Conservation (phyloP, 2,113 vertebrate genomes). For the Callospermophilus lateralis region DNA sequence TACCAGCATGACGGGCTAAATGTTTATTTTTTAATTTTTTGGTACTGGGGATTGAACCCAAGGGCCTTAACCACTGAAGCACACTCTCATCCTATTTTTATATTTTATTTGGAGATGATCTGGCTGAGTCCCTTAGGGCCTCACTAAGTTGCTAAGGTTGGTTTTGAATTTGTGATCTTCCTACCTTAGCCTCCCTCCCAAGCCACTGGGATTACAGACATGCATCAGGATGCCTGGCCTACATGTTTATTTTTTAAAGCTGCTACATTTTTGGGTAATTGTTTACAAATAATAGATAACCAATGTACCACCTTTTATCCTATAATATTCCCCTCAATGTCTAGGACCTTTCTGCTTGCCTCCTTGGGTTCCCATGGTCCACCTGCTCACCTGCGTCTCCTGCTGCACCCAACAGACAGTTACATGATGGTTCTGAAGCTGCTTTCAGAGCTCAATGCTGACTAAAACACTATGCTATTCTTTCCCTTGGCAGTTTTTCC, state of each 20-base stretch:
- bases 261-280: neutral
- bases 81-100: no score
- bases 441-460: conserved; percentile 44
- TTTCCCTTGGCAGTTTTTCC: conserved; percentile 43
- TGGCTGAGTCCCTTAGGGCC: no score
- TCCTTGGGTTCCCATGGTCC: neutral
- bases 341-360: neutral
- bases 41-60: no score
- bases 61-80: no score
- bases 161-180: no score
- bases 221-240: neutral
- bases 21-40: no score
- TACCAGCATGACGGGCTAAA: no score
- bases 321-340: neutral
- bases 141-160: no score
- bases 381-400: neutral
- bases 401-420: neutral
- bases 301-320: neutral
- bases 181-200: no score
- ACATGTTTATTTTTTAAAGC: neutral
- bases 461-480: conserved; percentile 16
- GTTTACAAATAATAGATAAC: conserved; percentile 15
- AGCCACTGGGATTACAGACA: no score
- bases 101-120: no score
- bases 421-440: neutral